Conservation (phyloP, 1,140 invertebrate species). For the Papilio polytes region DNA sequence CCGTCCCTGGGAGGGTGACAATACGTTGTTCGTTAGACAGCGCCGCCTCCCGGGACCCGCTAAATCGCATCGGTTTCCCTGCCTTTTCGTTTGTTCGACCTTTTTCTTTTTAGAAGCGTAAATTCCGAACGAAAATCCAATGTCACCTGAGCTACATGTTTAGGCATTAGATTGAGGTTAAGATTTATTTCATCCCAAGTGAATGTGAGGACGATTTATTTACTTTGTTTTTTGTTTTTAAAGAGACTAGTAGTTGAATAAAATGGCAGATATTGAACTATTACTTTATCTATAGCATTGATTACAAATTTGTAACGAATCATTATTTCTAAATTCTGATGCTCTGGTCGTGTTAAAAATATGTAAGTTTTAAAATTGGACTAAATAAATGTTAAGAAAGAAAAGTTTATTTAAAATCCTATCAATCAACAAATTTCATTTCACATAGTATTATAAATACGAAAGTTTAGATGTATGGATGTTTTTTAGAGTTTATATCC, state of each 20-base stretch:
- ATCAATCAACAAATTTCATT: too few relatives aligned
- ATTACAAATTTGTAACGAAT: too few relatives aligned
- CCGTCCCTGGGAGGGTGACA: conserved; percentile 61
- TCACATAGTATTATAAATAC: too few relatives aligned
- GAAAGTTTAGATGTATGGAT: too few relatives aligned
- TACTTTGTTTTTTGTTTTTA: not conserved
- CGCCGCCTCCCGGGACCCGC: conserved; percentile 56
- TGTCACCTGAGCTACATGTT: conserved; percentile 39
- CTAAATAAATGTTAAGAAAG: too few relatives aligned
- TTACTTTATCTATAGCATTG: not conserved
- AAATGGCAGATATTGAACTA: not conserved
- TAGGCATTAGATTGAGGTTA: conserved; percentile 32
- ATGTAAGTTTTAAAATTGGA: too few relatives aligned
- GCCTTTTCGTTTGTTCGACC: conserved; percentile 59
- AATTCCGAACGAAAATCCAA: conserved; percentile 32
- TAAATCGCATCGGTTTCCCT: conserved; percentile 70
- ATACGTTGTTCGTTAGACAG: conserved; percentile 57
- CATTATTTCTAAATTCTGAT: too few relatives aligned
- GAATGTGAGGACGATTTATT: conserved; percentile 9
- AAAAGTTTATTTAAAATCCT: too few relatives aligned
- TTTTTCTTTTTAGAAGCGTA: conserved; percentile 50
- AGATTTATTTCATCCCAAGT: conserved; percentile 25
- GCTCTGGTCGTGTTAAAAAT: too few relatives aligned
- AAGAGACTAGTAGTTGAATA: not conserved
- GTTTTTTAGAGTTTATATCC: too few relatives aligned